These are phyloP conservation scores for Ceramica pisi DNA, from an alignment of 2,888 invertebrate species.

Conservation along the genomic window DNA sequence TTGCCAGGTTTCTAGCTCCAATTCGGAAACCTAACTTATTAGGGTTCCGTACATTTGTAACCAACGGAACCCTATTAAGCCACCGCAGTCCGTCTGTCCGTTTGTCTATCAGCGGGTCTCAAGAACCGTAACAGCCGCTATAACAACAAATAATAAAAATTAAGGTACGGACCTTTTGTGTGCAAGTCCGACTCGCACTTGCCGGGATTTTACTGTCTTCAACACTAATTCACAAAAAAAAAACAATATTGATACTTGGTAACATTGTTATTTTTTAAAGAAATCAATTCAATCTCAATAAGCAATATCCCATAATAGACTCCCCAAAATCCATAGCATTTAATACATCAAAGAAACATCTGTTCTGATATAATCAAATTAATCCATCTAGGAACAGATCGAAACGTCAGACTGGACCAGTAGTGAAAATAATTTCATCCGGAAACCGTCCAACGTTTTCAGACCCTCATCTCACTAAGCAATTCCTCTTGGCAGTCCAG, in stretches of 20 bases:
- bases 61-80: no score
- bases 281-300: slow-evolving; percentile 2
- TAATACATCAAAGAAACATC: slow-evolving; percentile 80
- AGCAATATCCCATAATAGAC: slow-evolving; percentile 16
- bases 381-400: slow-evolving; percentile 90
- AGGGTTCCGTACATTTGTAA: no score
- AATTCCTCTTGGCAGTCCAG: slow-evolving; percentile 10
- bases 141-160: no score
- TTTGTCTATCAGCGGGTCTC: no score
- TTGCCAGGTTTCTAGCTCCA: no score
- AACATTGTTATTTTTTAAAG: no score
- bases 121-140: no score
- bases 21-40: no score
- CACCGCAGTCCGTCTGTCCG: no score
- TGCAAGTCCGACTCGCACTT: no score
- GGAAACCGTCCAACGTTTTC: slow-evolving; percentile 67
- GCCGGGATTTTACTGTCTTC: no score
- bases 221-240: background rate
- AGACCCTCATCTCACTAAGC: slow-evolving; percentile 63
- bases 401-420: slow-evolving; percentile 88
- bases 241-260: background rate
- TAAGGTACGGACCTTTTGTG: no score
- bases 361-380: slow-evolving; percentile 89
- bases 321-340: slow-evolving; percentile 30
- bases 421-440: slow-evolving; percentile 88